Evolutionary conservation across 2,888 invertebrate species (phyloP).

Genomic region (Bedellia somnulentella): DNA sequence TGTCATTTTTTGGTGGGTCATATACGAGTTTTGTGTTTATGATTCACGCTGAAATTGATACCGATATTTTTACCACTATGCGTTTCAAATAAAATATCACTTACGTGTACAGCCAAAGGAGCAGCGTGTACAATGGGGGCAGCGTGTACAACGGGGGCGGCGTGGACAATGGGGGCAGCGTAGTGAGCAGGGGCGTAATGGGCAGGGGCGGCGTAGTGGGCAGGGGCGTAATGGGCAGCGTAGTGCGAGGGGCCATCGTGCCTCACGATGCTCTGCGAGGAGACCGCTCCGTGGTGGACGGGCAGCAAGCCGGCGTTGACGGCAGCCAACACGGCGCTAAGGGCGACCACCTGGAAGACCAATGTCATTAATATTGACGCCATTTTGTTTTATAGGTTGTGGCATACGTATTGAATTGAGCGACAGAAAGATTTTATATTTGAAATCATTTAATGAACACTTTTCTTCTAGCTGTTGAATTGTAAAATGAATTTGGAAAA

Average conservation of each 20-base stretch:
- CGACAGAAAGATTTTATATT: too few species aligned
- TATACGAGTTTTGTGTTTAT: too few species aligned
- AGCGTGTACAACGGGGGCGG: conserved; percentile 14
- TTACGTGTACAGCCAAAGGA: conserved; percentile 34
- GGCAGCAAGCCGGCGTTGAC: conserved; percentile 59
- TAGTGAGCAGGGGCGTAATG: conserved; percentile 19
- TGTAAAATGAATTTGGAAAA: too few species aligned
- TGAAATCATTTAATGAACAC: too few species aligned
- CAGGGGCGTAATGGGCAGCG: conserved; percentile 24
- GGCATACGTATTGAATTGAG: too few species aligned
- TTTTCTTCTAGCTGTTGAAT: too few species aligned
- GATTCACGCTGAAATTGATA: too few species aligned
- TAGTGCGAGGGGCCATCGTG: conserved; percentile 43
- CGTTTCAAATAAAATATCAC: too few species aligned
- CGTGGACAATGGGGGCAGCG: conserved; percentile 23
- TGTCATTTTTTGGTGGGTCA: too few species aligned
- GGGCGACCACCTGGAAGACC: conserved; percentile 32
- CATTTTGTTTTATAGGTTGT: too few species aligned
- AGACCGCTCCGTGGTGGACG: conserved; percentile 42
- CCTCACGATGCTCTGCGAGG: conserved; percentile 53
- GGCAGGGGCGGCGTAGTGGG: conserved; percentile 19
- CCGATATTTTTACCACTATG: too few species aligned
- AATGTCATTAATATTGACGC: too few species aligned
- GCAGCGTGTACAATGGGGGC: conserved; percentile 12
- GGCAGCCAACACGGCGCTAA: conserved; percentile 50